Evolutionary conservation across 2,113 vertebrate species (phyloP).

Genomic region (Pteruthius melanotis): DNA sequence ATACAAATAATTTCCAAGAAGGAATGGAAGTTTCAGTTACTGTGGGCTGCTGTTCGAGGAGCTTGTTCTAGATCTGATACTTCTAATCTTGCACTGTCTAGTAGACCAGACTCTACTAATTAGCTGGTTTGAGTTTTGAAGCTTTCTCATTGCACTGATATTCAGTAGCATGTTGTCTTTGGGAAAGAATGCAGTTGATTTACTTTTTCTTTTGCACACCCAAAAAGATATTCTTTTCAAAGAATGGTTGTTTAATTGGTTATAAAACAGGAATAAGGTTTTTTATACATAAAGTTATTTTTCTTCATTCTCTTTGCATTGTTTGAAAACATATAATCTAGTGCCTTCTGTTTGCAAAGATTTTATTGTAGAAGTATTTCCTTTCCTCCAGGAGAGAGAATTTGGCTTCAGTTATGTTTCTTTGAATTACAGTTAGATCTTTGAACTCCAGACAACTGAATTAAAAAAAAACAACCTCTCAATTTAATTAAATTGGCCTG

Average conservation of each 20-base stretch:
- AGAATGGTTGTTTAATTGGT: neutral
- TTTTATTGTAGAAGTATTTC: neutral
- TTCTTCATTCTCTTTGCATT: neutral
- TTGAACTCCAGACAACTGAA: neutral
- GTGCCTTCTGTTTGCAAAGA: neutral
- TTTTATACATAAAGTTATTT: neutral
- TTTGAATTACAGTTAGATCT: constrained; percentile 10
- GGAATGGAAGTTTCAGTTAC: neutral
- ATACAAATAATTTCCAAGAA: neutral
- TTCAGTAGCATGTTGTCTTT: neutral
- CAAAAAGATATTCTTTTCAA: neutral
- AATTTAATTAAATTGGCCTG: neutral
- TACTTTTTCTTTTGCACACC: neutral
- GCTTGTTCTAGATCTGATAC: neutral
- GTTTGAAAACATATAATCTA: neutral
- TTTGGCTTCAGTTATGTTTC: neutral
- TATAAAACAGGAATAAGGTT: neutral
- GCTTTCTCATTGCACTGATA: neutral
- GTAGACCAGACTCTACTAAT: neutral
- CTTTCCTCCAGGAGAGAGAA: neutral
- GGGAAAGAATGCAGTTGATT: neutral
- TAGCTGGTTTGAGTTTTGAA: neutral
- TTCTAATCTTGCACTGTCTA: neutral
- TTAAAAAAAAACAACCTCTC: neutral
- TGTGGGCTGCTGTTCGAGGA: neutral